Conservation (phyloP, 1,140 invertebrate genomes). For the Formica exsecta region DNA sequence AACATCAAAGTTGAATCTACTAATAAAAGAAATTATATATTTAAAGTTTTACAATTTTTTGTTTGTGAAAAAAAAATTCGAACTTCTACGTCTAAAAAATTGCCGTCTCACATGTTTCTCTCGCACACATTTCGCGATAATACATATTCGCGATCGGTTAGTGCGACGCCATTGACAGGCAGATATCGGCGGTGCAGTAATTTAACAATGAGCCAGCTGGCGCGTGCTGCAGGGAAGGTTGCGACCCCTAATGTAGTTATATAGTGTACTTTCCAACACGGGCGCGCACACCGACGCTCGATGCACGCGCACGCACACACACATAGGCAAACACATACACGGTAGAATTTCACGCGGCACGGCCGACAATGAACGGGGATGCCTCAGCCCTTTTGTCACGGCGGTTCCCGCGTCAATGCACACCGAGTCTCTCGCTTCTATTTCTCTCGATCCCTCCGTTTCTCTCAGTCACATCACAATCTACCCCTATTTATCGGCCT, state of each 20-base stretch:
- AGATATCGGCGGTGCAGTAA: slow-evolving; percentile 85
- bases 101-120: too few species aligned
- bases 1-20: neutral
- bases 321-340: slow-evolving; percentile 55
- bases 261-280: slow-evolving; percentile 81
- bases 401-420: slow-evolving; percentile 86
- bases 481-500: slow-evolving; percentile 65
- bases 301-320: slow-evolving; percentile 57
- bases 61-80: neutral
- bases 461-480: slow-evolving; percentile 39
- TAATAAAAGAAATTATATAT: neutral
- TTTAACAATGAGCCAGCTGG: slow-evolving; percentile 87
- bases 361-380: slow-evolving; percentile 81
- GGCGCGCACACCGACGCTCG: slow-evolving; percentile 57
- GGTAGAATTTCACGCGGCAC: slow-evolving; percentile 70
- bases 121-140: too few species aligned
- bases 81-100: too few species aligned
- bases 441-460: slow-evolving; percentile 78
- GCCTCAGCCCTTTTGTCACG: slow-evolving; percentile 86
- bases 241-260: slow-evolving; percentile 86
- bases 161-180: slow-evolving; percentile 74
- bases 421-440: slow-evolving; percentile 79
- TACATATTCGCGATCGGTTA: slow-evolving; percentile 39
- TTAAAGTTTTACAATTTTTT: too few species aligned
- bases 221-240: slow-evolving; percentile 85